Base-by-base conservation (phyloP, 2,797 vertebrate genomes). In the Enteromius treurensis region DNA sequence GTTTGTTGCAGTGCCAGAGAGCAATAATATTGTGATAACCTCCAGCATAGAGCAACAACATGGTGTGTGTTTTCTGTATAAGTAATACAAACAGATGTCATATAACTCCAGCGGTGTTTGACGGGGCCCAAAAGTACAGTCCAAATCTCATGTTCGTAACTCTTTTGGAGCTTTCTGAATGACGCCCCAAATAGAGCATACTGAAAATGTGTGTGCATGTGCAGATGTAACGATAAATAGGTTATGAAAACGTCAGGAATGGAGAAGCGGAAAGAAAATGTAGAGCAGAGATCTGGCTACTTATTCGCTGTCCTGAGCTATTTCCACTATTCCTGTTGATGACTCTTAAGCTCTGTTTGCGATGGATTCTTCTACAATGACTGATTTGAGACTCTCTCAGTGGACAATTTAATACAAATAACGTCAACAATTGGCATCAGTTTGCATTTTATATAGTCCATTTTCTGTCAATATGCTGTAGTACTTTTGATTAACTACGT, bases 161-260 rank as follows among this genome's bases (percentile, higher is more conserved):
- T 32, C 45, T 51, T 53, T 71, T 17, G 3, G 14, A 58, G 73
- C 73, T 76, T 58, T 76, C 23, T 77, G n/a, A 77, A 32, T 32
- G 70, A 49, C 17, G 2, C 23, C 37, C 70, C 45, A 73, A 62
- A 60, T 62, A 3, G n/a, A 45, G 2, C 75, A 77, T 15, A 29
- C 34, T 42, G 15, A 11, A 13, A 26, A 62, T 62, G 42, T 64
- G 58, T 29, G 75, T 62, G 49, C 55, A 29, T 62, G 55, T 29
- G 37, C 6, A 77, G 55, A 77, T 77, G 55, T 47, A 64, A 77
- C 1, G 23, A 60, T 77, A 77, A 62, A 77, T 77, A 21, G 75
- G 58, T 62, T 62, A 64, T 47, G 75, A 77, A 77, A 77, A 47
- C 5, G 15, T 45, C 37, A 77, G 74, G 55, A 77, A 10, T 64